phyloP scores from a whole-genome alignment of 2,888 invertebrate species.

The Tetragonisca angustula region DNA sequence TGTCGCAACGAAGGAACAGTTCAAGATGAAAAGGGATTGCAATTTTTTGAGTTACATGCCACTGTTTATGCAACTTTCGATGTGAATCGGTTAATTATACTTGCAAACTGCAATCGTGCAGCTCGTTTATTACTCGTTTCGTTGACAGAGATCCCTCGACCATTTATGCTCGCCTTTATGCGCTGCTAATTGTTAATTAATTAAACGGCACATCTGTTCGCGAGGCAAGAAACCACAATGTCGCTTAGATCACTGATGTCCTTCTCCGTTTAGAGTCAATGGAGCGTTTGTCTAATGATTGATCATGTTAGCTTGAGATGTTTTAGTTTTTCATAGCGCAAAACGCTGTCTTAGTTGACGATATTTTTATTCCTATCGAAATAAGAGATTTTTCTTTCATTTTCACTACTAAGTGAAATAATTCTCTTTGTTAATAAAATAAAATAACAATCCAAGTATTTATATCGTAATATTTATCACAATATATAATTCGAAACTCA shows the following conservation, averaged over 20 bases:
- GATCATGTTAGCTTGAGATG: too few relatives aligned
- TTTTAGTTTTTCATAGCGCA: too few relatives aligned
- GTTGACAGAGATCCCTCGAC: neutral
- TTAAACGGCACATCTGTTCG: neutral
- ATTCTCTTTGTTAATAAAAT: neutral
- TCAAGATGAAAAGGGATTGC: too few relatives aligned
- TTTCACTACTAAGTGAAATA: neutral
- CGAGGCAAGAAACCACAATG: neutral
- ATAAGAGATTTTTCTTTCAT: neutral
- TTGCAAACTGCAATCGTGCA: slow-evolving; percentile 1
- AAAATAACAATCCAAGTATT: neutral
- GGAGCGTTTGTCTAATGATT: neutral
- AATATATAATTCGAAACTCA: too few relatives aligned
- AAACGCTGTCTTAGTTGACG: too few relatives aligned
- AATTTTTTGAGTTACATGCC: neutral
- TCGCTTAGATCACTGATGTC: slow-evolving; percentile 1
- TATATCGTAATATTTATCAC: neutral
- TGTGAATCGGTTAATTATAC: slow-evolving; percentile 7
- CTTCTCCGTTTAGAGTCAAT: neutral
- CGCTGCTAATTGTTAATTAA: slow-evolving; percentile 9
- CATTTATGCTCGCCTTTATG: neutral
- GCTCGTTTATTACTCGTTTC: neutral
- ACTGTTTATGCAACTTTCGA: neutral
- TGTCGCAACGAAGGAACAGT: too few relatives aligned
- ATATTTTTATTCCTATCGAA: too few relatives aligned